phyloP scores from a whole-genome alignment of 2,113 vertebrate genomes.

The Alouatta palliata region DNA sequence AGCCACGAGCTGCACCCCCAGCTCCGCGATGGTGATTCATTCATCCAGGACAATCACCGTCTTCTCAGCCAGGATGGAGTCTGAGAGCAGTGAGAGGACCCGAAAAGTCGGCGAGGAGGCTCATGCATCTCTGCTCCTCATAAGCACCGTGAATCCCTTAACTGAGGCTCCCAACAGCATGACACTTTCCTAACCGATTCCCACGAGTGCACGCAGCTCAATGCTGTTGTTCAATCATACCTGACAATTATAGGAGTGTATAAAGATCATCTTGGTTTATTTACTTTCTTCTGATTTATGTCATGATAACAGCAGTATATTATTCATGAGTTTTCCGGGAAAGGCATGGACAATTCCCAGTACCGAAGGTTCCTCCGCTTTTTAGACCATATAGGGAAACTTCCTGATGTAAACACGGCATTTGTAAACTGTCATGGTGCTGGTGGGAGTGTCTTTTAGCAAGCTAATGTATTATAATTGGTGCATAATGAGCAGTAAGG shows the following conservation, averaged over 20 bases:
- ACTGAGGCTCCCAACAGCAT: neutral
- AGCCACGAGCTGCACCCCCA: conserved; percentile 93
- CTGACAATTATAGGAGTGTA: neutral
- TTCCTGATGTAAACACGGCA: too few species aligned
- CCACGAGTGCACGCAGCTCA: too few species aligned
- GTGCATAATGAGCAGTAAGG: too few species aligned
- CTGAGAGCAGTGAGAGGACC: conserved; percentile 95
- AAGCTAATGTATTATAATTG: too few species aligned
- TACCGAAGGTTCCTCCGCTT: too few species aligned
- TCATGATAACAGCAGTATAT: accelerated
- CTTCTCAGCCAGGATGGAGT: conserved; percentile 97
- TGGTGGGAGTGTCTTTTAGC: too few species aligned
- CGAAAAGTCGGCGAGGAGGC: conserved; percentile 59
- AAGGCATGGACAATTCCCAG: neutral
- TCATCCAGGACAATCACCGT: conserved; percentile 94
- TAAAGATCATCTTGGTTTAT: too few species aligned
- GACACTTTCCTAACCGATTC: too few species aligned
- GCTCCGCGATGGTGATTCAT: conserved; percentile 92
- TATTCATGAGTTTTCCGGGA: neutral
- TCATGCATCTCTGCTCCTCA: neutral
- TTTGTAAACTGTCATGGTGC: too few species aligned
- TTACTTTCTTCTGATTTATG: neutral
- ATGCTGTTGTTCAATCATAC: neutral
- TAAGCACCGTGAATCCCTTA: neutral
- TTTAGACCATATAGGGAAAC: too few species aligned